Conservation (phyloP, 2,113 vertebrate species). For the Chamaea fasciata region DNA sequence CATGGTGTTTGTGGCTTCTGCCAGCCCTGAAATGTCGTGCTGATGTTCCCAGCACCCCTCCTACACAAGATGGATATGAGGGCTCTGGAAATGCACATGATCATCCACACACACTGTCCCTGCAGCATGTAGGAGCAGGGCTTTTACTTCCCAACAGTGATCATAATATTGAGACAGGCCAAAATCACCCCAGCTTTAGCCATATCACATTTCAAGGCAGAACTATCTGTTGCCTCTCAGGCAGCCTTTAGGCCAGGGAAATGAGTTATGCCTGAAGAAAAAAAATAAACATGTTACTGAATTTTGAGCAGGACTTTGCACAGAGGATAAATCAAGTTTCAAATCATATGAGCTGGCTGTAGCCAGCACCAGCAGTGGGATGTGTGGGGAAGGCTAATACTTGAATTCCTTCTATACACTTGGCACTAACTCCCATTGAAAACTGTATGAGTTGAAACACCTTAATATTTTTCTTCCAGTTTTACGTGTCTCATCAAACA, state of each 20-base stretch:
- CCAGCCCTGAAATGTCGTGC: neutral
- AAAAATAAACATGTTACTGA: neutral
- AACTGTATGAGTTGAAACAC: neutral
- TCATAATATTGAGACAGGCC: neutral
- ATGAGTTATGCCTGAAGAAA: neutral
- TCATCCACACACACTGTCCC: neutral
- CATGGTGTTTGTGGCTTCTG: neutral
- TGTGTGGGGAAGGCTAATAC: neutral
- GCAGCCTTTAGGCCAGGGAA: neutral
- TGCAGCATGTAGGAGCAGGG: neutral
- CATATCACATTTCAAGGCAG: constrained; percentile 47
- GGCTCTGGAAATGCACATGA: neutral
- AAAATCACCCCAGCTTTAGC: constrained; percentile 3
- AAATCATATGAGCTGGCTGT: neutral
- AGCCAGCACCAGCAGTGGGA: neutral
- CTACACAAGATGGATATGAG: neutral
- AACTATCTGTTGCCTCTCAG: constrained; percentile 54
- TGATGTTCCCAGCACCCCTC: neutral
- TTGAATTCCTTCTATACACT: neutral
- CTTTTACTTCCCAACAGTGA: neutral
- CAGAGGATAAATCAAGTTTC: constrained; percentile 15
- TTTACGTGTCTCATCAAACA: neutral
- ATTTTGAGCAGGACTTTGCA: constrained; percentile 36
- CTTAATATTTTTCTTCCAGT: neutral
- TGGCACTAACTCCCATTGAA: neutral